Evolutionary conservation across 2,888 invertebrate species (phyloP), one percentile per base, ranked within the genome.

Genomic region (Abrostola triplasia): DNA sequence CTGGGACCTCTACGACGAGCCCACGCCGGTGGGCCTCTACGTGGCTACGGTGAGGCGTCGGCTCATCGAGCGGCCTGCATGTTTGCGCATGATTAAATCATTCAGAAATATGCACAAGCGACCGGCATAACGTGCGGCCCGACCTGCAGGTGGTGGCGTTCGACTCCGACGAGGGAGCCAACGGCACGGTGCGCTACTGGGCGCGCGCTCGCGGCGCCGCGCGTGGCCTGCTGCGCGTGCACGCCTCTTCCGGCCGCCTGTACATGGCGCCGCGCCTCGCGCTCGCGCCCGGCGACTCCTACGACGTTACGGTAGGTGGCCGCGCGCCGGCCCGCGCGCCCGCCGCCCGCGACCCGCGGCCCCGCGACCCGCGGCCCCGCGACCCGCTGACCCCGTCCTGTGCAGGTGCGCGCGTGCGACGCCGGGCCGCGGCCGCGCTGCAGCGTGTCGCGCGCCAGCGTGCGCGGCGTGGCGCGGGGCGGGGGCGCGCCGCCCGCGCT

Each of bases 181-280:
- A 99, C 93, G 97, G 97, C 59, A 96, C 96, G 77, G 96, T 99
- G 76, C 96, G 96, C 35, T 99, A 98, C 95, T 96, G 97, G 82
- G 85, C 84, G 78, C 89, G 93, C 10, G 92, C 87, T 12, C 96
- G 97, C 11, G 97, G 97, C 11, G 95, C 96, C 73, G 97, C 97
- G 57, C 97, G 97, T 77, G 97, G 97, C 37, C 96, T 96, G 85
- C 97, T 99, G 93, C 97, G 96, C 72, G 97, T 99, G 81, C 96
- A 98, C 92, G 96, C 97, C 24, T 93, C 93, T 78, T 97, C 97
- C 10, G 99, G 99, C 11, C 96, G 97, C 84, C 96, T 99, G 63
- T 97, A 96, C 89, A 96, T 97, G 50, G 96, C 96, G 73, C 96
- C 96, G 64, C 79, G 83, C 47, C 84, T 86, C 79, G 95, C 96